These are phyloP conservation scores for Hesperia comma DNA, from an alignment of 2,888 invertebrate genomes.

Conservation along the genomic window DNA sequence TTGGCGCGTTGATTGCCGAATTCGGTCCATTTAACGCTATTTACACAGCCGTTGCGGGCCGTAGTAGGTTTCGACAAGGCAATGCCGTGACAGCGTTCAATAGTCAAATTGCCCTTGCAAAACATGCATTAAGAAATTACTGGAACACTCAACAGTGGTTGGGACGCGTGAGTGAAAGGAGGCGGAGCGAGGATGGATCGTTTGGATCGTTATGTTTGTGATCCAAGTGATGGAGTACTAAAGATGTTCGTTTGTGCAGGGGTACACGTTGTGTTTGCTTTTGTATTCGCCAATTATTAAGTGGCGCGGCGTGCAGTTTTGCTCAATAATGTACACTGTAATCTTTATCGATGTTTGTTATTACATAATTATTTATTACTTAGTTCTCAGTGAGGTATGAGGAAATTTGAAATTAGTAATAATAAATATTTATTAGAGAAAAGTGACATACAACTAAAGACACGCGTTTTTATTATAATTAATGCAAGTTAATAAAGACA, in stretches of 20 bases:
- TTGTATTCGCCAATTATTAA: no score
- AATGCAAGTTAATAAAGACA: no score
- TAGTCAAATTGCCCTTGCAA: constrained; percentile 62
- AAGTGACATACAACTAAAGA: no score
- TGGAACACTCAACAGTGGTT: constrained; percentile 51
- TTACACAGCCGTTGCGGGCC: constrained; percentile 46
- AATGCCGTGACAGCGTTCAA: constrained; percentile 58
- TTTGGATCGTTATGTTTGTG: constrained; percentile 11
- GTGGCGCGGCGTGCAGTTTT: no score
- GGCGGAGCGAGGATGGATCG: constrained; percentile 42
- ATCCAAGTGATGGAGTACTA: neutral
- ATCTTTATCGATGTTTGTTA: no score
- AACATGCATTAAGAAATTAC: constrained; percentile 59
- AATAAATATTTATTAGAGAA: no score
- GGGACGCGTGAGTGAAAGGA: constrained; percentile 65
- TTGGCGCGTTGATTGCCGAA: constrained; percentile 42
- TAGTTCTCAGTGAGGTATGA: no score
- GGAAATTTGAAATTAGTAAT: no score
- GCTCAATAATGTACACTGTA: no score
- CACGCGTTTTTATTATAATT: no score
- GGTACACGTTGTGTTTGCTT: neutral
- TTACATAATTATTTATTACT: no score
- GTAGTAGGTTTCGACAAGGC: constrained; percentile 50
- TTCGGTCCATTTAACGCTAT: constrained; percentile 46
- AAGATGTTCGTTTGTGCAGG: constrained; percentile 5